These are phyloP conservation scores for Periphyllus acericola DNA, from an alignment of 2,888 invertebrate species.

Conservation along the genomic window DNA sequence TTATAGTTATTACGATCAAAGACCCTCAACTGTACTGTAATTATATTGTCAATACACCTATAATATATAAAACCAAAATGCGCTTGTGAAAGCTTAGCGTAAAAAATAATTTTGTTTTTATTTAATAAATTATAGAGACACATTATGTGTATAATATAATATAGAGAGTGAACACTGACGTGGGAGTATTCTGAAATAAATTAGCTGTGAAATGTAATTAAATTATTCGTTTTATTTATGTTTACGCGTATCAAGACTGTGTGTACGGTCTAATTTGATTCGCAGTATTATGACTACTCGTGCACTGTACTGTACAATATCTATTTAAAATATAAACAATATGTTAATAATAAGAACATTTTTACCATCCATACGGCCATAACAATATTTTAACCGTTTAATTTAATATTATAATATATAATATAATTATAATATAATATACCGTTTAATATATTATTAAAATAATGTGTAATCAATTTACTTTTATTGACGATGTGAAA, in stretches of 20 bases:
- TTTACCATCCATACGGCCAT: too few species aligned
- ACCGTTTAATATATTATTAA: too few species aligned
- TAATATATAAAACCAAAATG: background rate
- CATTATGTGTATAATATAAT: background rate
- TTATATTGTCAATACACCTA: conserved; percentile 34
- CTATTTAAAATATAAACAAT: too few species aligned
- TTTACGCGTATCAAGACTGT: background rate
- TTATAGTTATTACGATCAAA: background rate
- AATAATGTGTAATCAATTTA: background rate
- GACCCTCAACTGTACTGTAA: background rate
- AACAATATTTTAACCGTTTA: too few species aligned
- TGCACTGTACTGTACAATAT: background rate
- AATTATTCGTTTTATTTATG: background rate
- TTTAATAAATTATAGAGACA: background rate
- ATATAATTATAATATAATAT: too few species aligned
- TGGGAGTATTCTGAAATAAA: conserved; percentile 20
- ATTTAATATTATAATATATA: background rate
- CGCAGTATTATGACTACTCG: background rate
- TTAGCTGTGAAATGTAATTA: conserved; percentile 32
- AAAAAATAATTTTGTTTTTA: background rate
- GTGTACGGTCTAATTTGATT: background rate
- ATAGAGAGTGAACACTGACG: conserved; percentile 4
- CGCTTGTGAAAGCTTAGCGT: background rate
- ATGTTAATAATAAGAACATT: too few species aligned
- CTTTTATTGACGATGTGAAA: background rate